Percentiles rank a stretch among this genome's conserved stretches.
Conservation (phyloP, 2,888 invertebrate species). For the Phyllotreta striolata region DNA sequence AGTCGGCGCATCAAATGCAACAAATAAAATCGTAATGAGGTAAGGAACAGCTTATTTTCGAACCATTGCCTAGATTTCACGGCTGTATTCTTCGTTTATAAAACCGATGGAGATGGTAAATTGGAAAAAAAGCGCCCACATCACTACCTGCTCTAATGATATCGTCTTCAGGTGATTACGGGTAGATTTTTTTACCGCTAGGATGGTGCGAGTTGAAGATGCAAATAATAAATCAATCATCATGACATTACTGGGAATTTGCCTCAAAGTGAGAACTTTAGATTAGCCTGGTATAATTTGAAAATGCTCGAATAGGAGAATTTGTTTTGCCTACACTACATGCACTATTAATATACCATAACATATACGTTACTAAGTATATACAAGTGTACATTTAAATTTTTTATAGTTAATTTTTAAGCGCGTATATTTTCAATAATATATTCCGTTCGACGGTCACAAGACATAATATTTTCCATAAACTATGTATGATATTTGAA, state of each 20-base stretch:
- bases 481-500: constrained; percentile 25
- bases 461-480: constrained; percentile 7
- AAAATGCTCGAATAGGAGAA: no score
- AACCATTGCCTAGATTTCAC: constrained; percentile 55
- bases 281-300: no score
- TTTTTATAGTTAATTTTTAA: no score
- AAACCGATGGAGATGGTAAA: constrained; percentile 55
- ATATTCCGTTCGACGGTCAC: constrained; percentile 16
- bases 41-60: constrained; percentile 55
- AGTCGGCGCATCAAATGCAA: constrained; percentile 46
- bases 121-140: constrained; percentile 51
- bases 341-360: no score
- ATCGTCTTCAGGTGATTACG: constrained; percentile 46
- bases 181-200: not conserved
- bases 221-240: no score
- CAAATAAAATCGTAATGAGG: constrained; percentile 53
- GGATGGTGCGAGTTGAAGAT: no score
- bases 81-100: constrained; percentile 56
- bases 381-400: no score
- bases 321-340: no score
- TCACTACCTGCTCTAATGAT: constrained; percentile 53
- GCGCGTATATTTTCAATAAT: no score
- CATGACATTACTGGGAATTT: no score
- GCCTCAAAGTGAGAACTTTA: no score
- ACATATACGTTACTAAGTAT: no score